Evolutionary conservation across 2,797 vertebrate genomes (phyloP).

Genomic region (Falco concolor): DNA sequence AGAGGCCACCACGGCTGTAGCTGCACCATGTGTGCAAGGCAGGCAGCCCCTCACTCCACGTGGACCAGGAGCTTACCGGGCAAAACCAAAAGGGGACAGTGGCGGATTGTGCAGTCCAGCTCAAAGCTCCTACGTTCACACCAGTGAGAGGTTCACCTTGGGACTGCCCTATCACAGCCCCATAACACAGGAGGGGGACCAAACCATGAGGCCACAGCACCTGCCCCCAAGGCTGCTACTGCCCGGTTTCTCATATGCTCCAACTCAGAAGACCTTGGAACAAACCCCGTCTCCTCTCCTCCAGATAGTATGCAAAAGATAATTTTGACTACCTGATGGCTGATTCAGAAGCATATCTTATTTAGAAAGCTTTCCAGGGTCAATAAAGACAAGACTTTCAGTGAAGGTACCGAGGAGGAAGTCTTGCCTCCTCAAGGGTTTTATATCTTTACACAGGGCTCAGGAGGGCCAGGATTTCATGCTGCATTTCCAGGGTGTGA

Average conservation of each 20-base stretch:
- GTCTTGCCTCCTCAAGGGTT: not conserved
- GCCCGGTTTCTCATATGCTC: not conserved
- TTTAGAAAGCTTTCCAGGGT: not conserved
- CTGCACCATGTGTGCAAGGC: fast-evolving
- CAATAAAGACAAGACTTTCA: not conserved
- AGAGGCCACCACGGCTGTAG: fast-evolving
- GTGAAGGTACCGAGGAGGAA: not conserved
- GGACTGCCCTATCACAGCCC: not conserved
- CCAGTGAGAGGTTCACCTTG: not conserved
- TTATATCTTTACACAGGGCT: not conserved
- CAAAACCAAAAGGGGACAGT: not conserved
- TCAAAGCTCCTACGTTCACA: not conserved
- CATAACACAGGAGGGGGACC: not conserved
- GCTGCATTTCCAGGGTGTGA: not conserved
- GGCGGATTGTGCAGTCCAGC: not conserved
- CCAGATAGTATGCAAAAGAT: not conserved
- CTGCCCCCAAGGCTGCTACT: not conserved
- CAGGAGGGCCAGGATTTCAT: not conserved
- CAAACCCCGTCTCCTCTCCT: not conserved
- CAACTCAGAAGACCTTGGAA: not conserved
- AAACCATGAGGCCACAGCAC: not conserved
- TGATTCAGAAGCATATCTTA: not conserved
- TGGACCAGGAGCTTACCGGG: not conserved
- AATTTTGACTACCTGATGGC: not conserved
- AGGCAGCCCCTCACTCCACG: not conserved